Conservation (phyloP, 2,113 vertebrate species). For the Narcine bancroftii region DNA sequence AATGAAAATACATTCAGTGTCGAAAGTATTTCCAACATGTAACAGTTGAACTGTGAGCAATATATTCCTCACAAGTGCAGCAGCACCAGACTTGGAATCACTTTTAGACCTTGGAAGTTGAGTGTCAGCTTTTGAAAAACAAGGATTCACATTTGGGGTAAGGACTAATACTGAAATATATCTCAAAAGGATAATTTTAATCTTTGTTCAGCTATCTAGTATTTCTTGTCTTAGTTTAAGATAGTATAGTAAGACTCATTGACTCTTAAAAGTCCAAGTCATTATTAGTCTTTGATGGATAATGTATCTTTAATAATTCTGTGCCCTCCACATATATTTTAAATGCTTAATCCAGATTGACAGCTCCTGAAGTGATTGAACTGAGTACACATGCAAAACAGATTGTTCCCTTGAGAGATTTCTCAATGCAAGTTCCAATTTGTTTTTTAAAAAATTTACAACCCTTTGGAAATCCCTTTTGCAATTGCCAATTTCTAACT, state of each 20-base stretch:
- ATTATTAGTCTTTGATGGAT: background rate
- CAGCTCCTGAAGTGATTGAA: background rate
- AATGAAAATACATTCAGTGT: conserved; percentile 62
- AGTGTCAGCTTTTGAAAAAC: background rate
- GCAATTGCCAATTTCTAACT: too few species aligned
- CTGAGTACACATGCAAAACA: background rate
- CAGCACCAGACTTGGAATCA: conserved; percentile 43
- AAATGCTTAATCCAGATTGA: background rate
- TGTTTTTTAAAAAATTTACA: background rate
- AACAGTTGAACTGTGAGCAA: conserved; percentile 53
- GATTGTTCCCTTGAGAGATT: background rate
- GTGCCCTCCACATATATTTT: background rate
- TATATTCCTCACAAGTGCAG: conserved; percentile 59
- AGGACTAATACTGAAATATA: conserved; percentile 21
- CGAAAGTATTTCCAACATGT: conserved; percentile 62
- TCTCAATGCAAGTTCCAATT: background rate
- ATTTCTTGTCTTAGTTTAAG: background rate
- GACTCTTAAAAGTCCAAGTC: background rate
- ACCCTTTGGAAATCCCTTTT: too few species aligned
- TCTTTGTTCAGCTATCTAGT: background rate
- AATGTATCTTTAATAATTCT: background rate
- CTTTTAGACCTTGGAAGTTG: background rate
- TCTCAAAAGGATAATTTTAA: background rate
- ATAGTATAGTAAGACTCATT: background rate
- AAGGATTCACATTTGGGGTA: background rate